A percentile compares a stretch with the other conserved stretches of the same genome.
These are phyloP conservation scores for Ammodytes dubius DNA, from an alignment of 2,113 vertebrate species.

Conservation along the genomic window DNA sequence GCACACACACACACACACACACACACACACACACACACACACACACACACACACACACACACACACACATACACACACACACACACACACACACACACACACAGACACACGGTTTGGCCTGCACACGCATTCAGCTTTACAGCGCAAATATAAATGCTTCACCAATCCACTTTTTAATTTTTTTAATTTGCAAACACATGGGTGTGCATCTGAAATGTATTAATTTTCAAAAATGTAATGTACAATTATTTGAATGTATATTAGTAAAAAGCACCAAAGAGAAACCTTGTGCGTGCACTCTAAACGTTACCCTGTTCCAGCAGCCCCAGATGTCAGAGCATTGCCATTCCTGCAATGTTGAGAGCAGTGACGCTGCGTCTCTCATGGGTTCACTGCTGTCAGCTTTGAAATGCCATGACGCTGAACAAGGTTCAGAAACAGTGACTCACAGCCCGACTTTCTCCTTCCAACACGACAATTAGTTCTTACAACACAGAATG, in stretches of 20 bases:
- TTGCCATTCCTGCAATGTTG: slow-evolving; percentile 36
- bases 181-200: neutral
- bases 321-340: slow-evolving; percentile 45
- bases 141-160: neutral
- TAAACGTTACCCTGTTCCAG: slow-evolving; percentile 27
- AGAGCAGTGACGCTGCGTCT: slow-evolving; percentile 35
- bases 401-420: slow-evolving; percentile 75
- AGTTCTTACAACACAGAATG: slow-evolving; percentile 77
- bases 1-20: neutral
- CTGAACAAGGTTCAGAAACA: slow-evolving; percentile 64
- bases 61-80: neutral
- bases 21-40: slow-evolving; percentile 5
- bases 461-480: slow-evolving; percentile 77
- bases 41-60: neutral
- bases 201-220: neutral
- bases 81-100: no score
- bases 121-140: neutral
- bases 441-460: slow-evolving; percentile 65
- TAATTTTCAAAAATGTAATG: neutral
- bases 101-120: slow-evolving; percentile 1
- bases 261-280: neutral
- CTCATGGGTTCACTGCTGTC: slow-evolving; percentile 69
- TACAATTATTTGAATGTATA: neutral
- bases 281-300: neutral
- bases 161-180: neutral